Percentiles rank a stretch among this genome's conserved stretches.
Evolutionary conservation across 2,888 invertebrate genomes (phyloP).

Genomic region (Drosophila siamana): DNA sequence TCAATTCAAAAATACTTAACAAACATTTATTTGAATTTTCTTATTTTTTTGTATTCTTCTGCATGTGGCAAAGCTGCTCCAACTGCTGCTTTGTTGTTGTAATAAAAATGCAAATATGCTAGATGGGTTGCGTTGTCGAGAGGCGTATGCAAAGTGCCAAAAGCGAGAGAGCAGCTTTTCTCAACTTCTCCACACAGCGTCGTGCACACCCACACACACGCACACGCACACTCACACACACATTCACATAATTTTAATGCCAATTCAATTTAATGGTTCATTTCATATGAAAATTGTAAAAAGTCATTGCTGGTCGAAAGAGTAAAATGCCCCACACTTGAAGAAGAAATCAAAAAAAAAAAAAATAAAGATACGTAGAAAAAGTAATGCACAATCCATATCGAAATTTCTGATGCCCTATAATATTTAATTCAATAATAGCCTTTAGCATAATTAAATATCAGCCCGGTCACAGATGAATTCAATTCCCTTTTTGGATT

Average conservation of each 20-base stretch:
- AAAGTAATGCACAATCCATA: conserved; percentile 6
- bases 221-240: conserved; percentile 39
- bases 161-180: conserved; percentile 53
- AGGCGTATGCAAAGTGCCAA: conserved; percentile 77
- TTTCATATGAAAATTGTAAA: conserved; percentile 81
- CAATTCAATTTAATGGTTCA: conserved; percentile 81
- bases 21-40: conserved; percentile 78
- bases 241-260: conserved; percentile 79
- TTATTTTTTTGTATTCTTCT: conserved; percentile 28
- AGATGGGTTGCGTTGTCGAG: conserved; percentile 63
- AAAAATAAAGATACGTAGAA: conserved; percentile 19
- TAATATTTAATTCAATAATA: not conserved
- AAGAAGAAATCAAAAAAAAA: conserved; percentile 22
- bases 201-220: not conserved
- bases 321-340: conserved; percentile 46
- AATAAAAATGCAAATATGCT: conserved; percentile 80
- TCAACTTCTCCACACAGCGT: not conserved
- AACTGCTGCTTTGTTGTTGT: conserved; percentile 68
- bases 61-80: conserved; percentile 45
- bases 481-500: not conserved
- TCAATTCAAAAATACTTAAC: conserved; percentile 80
- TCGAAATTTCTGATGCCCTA: conserved; percentile 15
- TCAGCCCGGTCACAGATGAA: no score
- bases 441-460: not conserved
- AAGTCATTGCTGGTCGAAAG: conserved; percentile 78